A percentile compares a stretch with the other conserved stretches of the same genome.
These are phyloP conservation scores for Goniozus legneri DNA, from an alignment of 1,140 invertebrate species.

Conservation along the genomic window DNA sequence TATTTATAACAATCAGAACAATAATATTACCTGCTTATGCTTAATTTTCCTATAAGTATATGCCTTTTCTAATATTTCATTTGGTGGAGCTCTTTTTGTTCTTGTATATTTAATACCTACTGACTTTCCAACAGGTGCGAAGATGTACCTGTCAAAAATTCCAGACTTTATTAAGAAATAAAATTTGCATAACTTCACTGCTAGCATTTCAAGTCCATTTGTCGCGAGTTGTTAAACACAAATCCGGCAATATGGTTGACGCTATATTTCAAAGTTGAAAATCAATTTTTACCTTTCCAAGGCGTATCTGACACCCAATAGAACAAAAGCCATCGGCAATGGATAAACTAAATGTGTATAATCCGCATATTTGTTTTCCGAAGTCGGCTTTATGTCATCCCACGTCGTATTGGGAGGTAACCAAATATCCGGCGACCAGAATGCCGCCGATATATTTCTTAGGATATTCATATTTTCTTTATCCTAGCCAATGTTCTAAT, in stretches of 20 bases:
- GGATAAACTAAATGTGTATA: conserved; percentile 79
- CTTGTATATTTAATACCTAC: conserved; percentile 75
- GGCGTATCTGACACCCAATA: conserved; percentile 70
- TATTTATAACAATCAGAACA: neutral
- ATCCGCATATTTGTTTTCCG: conserved; percentile 75
- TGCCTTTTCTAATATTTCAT: conserved; percentile 70
- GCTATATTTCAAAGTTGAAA: no score
- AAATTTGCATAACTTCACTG: no score
- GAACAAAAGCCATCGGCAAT: conserved; percentile 73
- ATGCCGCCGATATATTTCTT: conserved; percentile 51
- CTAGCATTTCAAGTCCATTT: no score
- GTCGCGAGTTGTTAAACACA: no score
- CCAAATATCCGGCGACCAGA: conserved; percentile 84
- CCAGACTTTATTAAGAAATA: no score
- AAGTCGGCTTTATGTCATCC: conserved; percentile 77
- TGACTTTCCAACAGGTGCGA: conserved; percentile 70
- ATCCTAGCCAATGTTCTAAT: conserved; percentile 5
- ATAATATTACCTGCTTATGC: conserved; percentile 65
- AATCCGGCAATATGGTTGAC: no score
- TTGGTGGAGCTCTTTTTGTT: conserved; percentile 68
- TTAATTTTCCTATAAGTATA: conserved; percentile 68
- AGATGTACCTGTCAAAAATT: conserved; percentile 69
- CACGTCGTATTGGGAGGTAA: conserved; percentile 86
- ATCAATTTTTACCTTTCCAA: conserved; percentile 72
- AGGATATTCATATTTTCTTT: conserved; percentile 48